These are phyloP conservation scores for Syrmaticus mikado DNA, from an alignment of 2,113 vertebrate species.

Conservation along the genomic window DNA sequence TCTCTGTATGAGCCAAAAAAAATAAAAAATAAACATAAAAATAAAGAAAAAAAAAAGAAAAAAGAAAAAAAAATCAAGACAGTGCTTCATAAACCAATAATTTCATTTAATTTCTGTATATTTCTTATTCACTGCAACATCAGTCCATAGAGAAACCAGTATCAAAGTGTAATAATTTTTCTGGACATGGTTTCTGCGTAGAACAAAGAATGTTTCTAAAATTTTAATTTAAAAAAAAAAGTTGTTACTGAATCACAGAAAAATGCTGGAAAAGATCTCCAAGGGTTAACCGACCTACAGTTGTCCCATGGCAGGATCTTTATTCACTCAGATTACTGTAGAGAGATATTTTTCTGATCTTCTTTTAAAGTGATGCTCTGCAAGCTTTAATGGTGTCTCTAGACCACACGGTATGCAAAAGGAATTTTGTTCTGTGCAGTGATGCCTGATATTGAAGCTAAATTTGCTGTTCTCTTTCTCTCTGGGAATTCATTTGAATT, in stretches of 20 bases:
- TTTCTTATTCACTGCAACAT: neutral
- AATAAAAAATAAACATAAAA: no score
- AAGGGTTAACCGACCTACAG: neutral
- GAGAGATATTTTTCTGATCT: neutral
- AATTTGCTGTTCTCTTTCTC: neutral
- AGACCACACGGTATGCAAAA: neutral
- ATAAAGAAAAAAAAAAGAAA: no score
- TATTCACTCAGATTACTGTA: neutral
- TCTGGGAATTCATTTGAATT: neutral
- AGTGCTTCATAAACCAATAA: neutral
- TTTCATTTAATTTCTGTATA: neutral
- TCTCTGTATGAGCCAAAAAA: fast-evolving
- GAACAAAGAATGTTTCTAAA: neutral
- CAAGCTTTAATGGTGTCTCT: neutral
- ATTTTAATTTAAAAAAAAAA: neutral
- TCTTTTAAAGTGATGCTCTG: neutral
- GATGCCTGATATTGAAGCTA: neutral
- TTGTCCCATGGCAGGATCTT: neutral
- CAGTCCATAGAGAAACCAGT: neutral
- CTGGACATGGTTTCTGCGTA: neutral
- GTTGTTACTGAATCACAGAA: neutral
- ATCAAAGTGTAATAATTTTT: neutral
- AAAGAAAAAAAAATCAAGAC: no score
- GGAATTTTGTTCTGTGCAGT: neutral
- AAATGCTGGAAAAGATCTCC: neutral